These are phyloP conservation scores for Hemicordylus capensis DNA, from an alignment of 2,113 vertebrate species.

Conservation along the genomic window DNA sequence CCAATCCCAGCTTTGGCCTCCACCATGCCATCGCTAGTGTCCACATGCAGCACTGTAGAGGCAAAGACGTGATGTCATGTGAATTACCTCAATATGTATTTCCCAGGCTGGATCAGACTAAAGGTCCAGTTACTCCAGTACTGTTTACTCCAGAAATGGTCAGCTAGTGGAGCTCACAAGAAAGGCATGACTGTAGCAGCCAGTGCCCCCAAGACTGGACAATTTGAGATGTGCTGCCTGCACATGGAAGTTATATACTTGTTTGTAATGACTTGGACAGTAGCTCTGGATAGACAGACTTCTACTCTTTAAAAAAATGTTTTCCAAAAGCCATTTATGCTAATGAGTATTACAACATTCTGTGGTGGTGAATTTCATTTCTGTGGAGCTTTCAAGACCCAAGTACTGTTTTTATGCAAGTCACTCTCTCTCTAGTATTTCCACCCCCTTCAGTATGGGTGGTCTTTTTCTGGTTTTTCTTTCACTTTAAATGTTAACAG, in stretches of 20 bases:
- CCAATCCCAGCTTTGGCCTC: no score
- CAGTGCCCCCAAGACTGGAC: no score
- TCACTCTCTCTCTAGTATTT: neutral
- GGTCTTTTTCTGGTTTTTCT: neutral
- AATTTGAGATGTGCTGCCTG: no score
- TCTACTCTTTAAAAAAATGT: neutral
- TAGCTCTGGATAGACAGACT: neutral
- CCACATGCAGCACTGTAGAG: no score
- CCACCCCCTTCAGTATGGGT: neutral
- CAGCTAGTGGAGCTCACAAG: no score
- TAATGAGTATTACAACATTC: neutral
- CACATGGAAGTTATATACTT: neutral
- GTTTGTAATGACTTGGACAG: neutral
- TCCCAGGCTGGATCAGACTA: neutral
- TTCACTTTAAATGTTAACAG: conserved; percentile 6
- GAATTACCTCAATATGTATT: neutral
- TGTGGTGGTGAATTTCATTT: neutral
- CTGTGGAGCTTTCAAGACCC: neutral
- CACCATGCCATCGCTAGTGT: no score
- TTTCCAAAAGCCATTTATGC: neutral
- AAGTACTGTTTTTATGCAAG: neutral
- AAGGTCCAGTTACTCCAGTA: neutral
- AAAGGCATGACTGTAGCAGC: neutral
- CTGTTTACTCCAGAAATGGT: neutral
- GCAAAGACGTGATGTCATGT: no score